Base-by-base conservation (phyloP, 2,113 vertebrate species). In the Neoarius graeffei region DNA sequence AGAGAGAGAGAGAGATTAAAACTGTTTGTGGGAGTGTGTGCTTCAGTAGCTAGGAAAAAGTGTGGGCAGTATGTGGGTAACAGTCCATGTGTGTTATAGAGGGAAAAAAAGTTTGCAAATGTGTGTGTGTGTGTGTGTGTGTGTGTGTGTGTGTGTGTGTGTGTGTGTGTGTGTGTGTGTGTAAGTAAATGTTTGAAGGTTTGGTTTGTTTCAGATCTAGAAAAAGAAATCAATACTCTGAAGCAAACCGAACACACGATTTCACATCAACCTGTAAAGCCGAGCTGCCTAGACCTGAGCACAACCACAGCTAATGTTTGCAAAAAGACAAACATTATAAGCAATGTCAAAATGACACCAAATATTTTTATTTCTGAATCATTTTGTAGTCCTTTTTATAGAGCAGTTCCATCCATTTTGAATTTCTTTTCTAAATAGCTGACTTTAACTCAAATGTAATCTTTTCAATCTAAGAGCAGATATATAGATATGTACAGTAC, bases 201-300 rank as follows among this genome's bases (percentile, higher is more conserved):
- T 14, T 71, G 66, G 19, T 67, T 50, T 71, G 42, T 73, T 85
- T 88, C 10, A 77, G 50, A 15, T 25, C 59, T 54, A 81, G 10
- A 66, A 77, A 60, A 66, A 84, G 59, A 85, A 88, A 81, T 81
- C 74, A 81, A 85, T 88, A 85, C 76, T 48, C 3, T 42, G 73
- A 81, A 52, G 27, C 23, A 42, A 57, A 20, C 86, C 84, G n/a
- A 79, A 79, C 42, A 57, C 54, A 76, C 57, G 20, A 69, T 80
- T 84, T 88, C 19, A 57, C 84, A 66, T 67, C 71, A 84, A n/a
- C 59, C 71, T 77, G 52, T 54, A 60, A 23, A 73, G n/a, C 64
- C 1, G 80, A 30, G n/a, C 27, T 73, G 56, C 27, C 60, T 27
- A 27, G 30, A 54, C 30, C 14, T 1, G 11, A 62, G 35, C 11